Evolutionary conservation across 1,140 invertebrate genomes (phyloP).

Genomic region (Macrobrachium rosenbergii): DNA sequence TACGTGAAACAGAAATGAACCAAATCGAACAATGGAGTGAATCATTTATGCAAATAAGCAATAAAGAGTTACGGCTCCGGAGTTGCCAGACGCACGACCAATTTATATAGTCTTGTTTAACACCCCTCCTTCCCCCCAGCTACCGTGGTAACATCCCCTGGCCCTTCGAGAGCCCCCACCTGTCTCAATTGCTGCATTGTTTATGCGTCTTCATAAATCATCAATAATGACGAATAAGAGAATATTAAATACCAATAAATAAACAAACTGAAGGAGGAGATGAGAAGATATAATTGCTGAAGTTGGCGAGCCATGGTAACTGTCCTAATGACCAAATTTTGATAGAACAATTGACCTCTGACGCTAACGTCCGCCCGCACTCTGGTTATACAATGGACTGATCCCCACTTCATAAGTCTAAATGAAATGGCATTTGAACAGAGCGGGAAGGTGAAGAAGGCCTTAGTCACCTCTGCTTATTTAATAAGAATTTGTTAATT

Average conservation of each 20-base stretch:
- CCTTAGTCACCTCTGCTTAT: too few species aligned
- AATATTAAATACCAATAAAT: conserved; percentile 2
- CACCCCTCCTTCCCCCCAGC: not conserved
- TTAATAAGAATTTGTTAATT: conserved; percentile 20
- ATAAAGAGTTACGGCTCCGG: conserved; percentile 38
- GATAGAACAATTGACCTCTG: conserved; percentile 34
- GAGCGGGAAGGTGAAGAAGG: too few species aligned
- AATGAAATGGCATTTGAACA: too few species aligned
- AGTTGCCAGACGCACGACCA: conserved; percentile 32
- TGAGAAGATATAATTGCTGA: not conserved
- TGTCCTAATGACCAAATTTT: conserved; percentile 39
- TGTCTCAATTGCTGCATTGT: conserved; percentile 4
- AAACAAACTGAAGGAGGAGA: not conserved
- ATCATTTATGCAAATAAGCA: conserved; percentile 49
- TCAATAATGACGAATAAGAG: conserved; percentile 2
- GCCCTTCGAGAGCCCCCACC: not conserved
- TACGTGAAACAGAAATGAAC: conserved; percentile 35
- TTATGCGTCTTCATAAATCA: conserved; percentile 8
- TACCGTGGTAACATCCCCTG: not conserved
- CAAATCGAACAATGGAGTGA: conserved; percentile 38
- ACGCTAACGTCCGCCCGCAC: not conserved
- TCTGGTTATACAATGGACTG: too few species aligned
- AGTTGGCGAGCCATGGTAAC: too few species aligned
- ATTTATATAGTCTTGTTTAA: conserved; percentile 13
- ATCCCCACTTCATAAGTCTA: too few species aligned